These are phyloP conservation scores for Sitta europaea DNA, from an alignment of 2,113 vertebrate genomes.

Conservation along the genomic window DNA sequence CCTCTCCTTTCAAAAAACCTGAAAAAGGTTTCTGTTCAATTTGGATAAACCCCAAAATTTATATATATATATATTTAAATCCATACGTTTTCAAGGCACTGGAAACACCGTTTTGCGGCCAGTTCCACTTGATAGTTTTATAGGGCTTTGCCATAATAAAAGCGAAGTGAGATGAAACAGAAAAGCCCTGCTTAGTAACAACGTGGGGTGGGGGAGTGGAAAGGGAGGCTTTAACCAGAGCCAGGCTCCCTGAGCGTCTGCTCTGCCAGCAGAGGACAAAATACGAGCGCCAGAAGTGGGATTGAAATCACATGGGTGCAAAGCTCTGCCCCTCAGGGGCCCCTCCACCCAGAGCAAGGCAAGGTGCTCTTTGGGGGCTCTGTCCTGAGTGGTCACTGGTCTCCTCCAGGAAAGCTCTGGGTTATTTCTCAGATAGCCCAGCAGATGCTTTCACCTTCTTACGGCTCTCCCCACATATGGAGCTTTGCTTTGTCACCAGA, in stretches of 20 bases:
- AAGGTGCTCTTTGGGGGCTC: neutral
- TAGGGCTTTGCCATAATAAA: slow-evolving; percentile 61
- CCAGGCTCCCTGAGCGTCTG: slow-evolving; percentile 1
- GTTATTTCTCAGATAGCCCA: neutral
- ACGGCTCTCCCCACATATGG: neutral
- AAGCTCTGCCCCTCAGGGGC: neutral
- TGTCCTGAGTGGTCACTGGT: neutral
- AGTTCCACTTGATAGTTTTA: slow-evolving; percentile 63
- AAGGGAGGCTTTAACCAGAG: slow-evolving; percentile 44
- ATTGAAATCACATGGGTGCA: neutral
- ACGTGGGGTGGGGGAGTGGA: slow-evolving; percentile 2
- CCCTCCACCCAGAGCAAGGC: neutral
- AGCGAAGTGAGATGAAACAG: slow-evolving; percentile 52
- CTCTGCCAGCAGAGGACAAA: slow-evolving; percentile 18
- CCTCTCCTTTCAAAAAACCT: neutral
- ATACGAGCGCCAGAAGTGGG: neutral
- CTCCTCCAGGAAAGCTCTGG: neutral
- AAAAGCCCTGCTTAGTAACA: slow-evolving; percentile 62
- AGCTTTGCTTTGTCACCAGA: slow-evolving; percentile 34
- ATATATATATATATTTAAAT: neutral
- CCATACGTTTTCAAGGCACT: slow-evolving; percentile 11
- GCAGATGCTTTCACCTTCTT: slow-evolving; percentile 5
- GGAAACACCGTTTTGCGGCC: slow-evolving; percentile 50
- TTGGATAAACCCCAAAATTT: slow-evolving; percentile 19
- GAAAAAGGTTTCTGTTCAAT: slow-evolving; percentile 12